Percentiles rank a stretch among this genome's conserved stretches.
Conservation (phyloP, 2,797 vertebrate species). For the Takifugu ocellatus region DNA sequence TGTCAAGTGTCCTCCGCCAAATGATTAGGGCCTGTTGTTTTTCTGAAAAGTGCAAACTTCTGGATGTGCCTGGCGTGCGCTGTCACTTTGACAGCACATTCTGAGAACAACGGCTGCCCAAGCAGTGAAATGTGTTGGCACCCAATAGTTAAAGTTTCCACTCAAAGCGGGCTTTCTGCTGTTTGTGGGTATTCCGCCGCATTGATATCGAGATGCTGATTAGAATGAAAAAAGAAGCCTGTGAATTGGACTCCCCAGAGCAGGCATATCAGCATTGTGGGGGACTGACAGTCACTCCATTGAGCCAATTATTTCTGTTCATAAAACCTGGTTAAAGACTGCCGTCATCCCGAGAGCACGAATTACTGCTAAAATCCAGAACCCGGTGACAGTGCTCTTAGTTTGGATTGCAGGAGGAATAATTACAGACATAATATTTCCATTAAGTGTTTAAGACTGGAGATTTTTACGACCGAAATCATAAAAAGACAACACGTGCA, state of each 20-base stretch:
- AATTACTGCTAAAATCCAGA: constrained; percentile 44
- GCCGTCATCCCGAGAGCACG: constrained; percentile 34
- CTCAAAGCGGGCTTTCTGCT: constrained; percentile 69
- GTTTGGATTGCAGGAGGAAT: constrained; percentile 36
- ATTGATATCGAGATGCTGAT: constrained; percentile 80
- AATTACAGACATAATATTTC: constrained; percentile 45
- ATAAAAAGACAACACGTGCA: neutral
- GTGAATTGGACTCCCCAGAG: constrained; percentile 62
- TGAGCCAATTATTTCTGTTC: constrained; percentile 74
- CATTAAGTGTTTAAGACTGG: constrained; percentile 32
- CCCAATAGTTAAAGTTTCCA: constrained; percentile 69
- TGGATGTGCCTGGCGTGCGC: constrained; percentile 70
- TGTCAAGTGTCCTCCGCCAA: constrained; percentile 76
- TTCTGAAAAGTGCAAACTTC: constrained; percentile 77
- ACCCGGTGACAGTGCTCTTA: constrained; percentile 38
- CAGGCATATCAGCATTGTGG: constrained; percentile 64
- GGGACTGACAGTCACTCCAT: constrained; percentile 75
- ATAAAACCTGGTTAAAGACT: constrained; percentile 72
- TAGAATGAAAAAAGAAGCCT: constrained; percentile 74
- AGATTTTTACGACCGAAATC: constrained; percentile 6
- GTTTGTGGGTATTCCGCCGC: constrained; percentile 73
- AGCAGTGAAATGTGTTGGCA: constrained; percentile 79
- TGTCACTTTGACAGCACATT: constrained; percentile 79
- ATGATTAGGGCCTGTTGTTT: constrained; percentile 79
- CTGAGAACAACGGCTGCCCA: constrained; percentile 77